Percentiles rank a stretch among this genome's conserved stretches.
Conservation (phyloP, 2,888 invertebrate species). For the Pyralis farinalis region DNA sequence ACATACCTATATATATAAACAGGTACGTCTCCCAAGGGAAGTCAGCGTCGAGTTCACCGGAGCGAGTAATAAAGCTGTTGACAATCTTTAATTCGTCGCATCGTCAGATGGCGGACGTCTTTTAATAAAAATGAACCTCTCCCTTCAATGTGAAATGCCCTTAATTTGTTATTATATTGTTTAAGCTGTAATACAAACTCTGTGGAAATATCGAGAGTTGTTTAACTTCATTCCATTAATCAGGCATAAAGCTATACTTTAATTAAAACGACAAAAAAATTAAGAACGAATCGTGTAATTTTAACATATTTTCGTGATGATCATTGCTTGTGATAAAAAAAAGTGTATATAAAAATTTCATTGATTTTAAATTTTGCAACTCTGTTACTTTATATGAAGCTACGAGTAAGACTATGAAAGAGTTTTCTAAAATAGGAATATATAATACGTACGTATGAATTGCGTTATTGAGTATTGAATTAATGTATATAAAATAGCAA, state of each 20-base stretch:
- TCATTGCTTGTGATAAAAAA: no score
- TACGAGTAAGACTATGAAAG: no score
- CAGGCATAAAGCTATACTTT: not conserved
- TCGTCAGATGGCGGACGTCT: conserved; percentile 41
- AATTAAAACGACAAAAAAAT: no score
- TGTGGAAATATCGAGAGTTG: conserved; percentile 5
- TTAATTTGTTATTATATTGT: conserved; percentile 30
- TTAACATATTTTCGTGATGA: no score
- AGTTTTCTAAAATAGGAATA: no score
- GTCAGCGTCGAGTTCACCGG: conserved; percentile 55
- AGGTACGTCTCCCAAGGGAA: conserved; percentile 47
- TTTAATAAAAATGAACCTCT: conserved; percentile 50
- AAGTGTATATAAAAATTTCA: no score
- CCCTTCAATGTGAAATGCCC: conserved; percentile 32
- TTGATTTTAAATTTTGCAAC: no score
- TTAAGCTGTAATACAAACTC: conserved; percentile 17
- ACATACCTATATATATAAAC: conserved; percentile 36
- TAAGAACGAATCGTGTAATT: no score
- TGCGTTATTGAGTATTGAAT: no score
- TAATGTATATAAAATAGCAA: no score
- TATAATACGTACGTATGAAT: no score
- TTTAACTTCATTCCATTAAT: not conserved
- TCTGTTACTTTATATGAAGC: no score
- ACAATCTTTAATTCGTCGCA: conserved; percentile 74
- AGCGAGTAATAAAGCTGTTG: conserved; percentile 79